A percentile compares a stretch with the other conserved stretches of the same genome.
phyloP scores from a whole-genome alignment of 2,797 vertebrate species.

The Erethizon dorsatum region DNA sequence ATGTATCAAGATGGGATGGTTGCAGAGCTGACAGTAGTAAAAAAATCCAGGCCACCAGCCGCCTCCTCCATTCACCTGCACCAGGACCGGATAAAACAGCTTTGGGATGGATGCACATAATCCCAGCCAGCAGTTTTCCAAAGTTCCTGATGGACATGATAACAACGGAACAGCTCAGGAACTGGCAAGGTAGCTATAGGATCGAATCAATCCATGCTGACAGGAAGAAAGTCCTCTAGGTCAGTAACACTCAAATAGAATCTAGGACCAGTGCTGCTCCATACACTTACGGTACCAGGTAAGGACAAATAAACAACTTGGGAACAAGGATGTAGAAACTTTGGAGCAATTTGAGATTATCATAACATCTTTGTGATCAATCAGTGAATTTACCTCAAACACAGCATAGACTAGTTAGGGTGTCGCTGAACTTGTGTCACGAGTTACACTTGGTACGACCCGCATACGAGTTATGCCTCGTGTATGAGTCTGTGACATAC shows the following conservation, averaged over 20 bases:
- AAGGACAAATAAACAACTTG: not conserved
- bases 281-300: not conserved
- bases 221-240: not conserved
- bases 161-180: not conserved
- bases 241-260: not conserved
- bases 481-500: not conserved
- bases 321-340: not conserved
- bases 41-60: not conserved
- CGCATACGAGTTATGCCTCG: not conserved
- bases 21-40: not conserved
- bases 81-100: not conserved
- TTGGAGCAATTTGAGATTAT: not conserved
- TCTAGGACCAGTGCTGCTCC: not conserved
- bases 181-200: not conserved
- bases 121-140: not conserved
- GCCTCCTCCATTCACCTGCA: not conserved
- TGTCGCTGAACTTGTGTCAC: not conserved
- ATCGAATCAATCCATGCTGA: not conserved
- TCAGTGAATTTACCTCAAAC: not conserved
- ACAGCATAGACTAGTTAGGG: not conserved
- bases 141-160: not conserved
- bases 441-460: not conserved
- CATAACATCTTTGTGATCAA: not conserved
- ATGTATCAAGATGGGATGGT: not conserved
- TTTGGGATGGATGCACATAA: not conserved